A percentile compares a stretch with the other conserved stretches of the same genome.
Evolutionary conservation across 2,797 vertebrate genomes (phyloP).

Genomic region (Hephaestus fuliginosus): DNA sequence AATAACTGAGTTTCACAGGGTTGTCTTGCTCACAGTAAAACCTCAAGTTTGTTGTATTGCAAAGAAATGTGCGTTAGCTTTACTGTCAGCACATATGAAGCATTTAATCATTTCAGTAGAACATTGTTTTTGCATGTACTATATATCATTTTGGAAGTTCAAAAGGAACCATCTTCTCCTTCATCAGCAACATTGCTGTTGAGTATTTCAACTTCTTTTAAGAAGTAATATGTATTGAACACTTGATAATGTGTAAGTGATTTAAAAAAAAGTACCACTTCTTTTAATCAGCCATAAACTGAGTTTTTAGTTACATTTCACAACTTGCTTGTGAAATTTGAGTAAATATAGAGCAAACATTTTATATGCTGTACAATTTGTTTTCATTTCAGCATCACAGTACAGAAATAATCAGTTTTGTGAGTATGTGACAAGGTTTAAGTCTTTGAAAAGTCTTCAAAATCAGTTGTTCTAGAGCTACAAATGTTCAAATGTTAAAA

Average conservation of each 20-base stretch:
- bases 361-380: too few relatives aligned
- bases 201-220: background rate
- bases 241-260: background rate
- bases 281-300: background rate
- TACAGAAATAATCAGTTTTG: background rate
- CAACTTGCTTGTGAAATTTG: too few relatives aligned
- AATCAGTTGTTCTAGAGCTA: too few relatives aligned
- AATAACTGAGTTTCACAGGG: background rate
- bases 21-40: background rate
- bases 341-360: too few relatives aligned
- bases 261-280: background rate
- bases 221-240: background rate
- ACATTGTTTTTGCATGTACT: background rate
- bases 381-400: background rate
- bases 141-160: background rate
- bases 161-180: background rate
- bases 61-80: background rate
- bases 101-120: background rate
- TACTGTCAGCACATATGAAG: background rate
- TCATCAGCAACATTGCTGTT: background rate
- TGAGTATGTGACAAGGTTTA: background rate
- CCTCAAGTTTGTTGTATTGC: background rate
- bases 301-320: too few relatives aligned
- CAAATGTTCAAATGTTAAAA: too few relatives aligned
- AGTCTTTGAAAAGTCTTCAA: background rate